These are phyloP conservation scores for Nephila pilipes DNA, from an alignment of 1,140 invertebrate species.

Conservation along the genomic window DNA sequence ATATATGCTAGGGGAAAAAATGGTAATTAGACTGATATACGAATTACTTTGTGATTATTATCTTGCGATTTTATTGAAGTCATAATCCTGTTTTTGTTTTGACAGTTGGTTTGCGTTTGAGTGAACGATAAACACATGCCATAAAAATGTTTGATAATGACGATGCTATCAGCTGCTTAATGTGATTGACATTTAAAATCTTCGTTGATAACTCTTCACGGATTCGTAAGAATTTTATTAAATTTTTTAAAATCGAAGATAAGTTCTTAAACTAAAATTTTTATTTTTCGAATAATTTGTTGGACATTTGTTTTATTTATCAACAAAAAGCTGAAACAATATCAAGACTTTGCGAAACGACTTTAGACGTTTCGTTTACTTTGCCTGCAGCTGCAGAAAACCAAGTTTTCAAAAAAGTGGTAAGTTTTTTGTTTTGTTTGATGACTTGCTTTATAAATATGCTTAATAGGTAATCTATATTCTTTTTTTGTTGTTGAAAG, in stretches of 20 bases:
- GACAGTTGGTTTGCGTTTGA: not conserved
- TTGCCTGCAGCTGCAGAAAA: no score
- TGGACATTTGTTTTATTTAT: no score
- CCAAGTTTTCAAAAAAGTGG: no score
- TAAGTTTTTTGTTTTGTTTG: no score
- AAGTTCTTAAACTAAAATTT: no score
- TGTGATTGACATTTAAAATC: not conserved
- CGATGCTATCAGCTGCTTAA: not conserved
- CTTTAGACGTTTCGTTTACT: not conserved
- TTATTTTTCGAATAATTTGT: no score
- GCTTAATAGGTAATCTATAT: no score
- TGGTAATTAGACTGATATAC: not conserved
- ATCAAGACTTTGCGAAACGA: not conserved
- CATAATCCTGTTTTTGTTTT: not conserved
- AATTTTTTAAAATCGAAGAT: not conserved
- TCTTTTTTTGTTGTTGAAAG: no score
- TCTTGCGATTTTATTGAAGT: not conserved
- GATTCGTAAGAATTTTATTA: not conserved
- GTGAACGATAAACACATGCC: not conserved
- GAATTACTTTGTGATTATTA: not conserved
- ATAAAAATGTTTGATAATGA: not conserved
- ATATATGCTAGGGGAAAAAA: not conserved
- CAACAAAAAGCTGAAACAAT: not conserved
- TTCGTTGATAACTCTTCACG: not conserved
- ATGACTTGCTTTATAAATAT: no score